Base-by-base conservation (phyloP, 2,888 invertebrate species). In the Molanna angustata region DNA sequence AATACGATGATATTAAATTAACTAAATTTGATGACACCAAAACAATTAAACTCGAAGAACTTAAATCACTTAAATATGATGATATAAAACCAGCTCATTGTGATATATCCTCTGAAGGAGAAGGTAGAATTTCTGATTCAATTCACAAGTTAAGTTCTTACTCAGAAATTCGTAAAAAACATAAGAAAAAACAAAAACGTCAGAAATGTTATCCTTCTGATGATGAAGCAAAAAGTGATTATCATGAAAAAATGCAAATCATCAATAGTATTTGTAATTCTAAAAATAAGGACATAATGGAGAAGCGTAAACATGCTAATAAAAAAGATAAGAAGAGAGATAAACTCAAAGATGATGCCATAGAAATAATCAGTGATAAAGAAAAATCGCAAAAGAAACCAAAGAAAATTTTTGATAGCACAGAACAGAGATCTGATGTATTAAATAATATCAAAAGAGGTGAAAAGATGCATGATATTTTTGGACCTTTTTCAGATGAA, bases 391-490 rank as follows among this genome's bases (percentile, higher is more conserved):
- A 76, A 0, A 84, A 80, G 66, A 83, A 80, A 64, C 77, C 79
- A 19, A 81, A 76, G 65, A 79, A 73, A 61, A 63, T 64, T 2
- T 63, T 66, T 1, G 66, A 64, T 54, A 65, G 62, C 46, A 60
- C 63, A 60, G 74, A 74, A 45, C 61, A 63, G 40, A 49, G 61
- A 9, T 56, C 64, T 27, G 75, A 76, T 37, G 60, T 62, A n/a
- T 61, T 66, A 17, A 71, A 64, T 60, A 67, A 64, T 48, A 64
- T 69, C 1, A 83, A 86, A 62, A 83, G 87, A 56, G 88, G 87
- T 61, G 89, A 84, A 19, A 88, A 90, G 70, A 88, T 91, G 86
- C 90, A 91, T 68, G 90, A 90, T 62, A 91, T 92, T 56, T 92
- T 92, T 70, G 92, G 91, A 0, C 88, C 90, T 9, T 74, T 91